These are phyloP conservation scores for Atlantisia rogersi DNA, from an alignment of 2,113 vertebrate genomes.

Conservation along the genomic window DNA sequence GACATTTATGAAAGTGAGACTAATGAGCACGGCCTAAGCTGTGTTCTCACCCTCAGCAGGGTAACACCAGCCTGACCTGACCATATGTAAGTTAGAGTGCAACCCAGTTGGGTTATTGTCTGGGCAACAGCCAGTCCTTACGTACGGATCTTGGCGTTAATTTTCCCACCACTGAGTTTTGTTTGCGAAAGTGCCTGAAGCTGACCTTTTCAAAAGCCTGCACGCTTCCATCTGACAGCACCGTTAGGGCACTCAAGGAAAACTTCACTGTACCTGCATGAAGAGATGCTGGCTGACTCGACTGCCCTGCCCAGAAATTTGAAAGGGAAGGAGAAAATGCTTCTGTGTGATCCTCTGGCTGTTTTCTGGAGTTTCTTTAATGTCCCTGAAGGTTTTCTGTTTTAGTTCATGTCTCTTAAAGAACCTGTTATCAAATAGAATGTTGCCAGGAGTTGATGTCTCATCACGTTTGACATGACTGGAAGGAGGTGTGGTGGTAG, in stretches of 20 bases:
- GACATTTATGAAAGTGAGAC: slow-evolving; percentile 1
- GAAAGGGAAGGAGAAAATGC: not conserved
- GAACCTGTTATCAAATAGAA: not conserved
- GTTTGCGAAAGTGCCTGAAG: not conserved
- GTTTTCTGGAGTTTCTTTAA: not conserved
- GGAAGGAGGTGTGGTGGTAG: not conserved
- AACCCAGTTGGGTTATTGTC: not conserved
- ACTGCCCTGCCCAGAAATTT: not conserved
- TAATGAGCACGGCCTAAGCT: not conserved
- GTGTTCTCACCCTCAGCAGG: not conserved
- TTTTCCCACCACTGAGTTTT: not conserved
- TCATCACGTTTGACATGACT: not conserved
- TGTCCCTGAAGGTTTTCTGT: not conserved
- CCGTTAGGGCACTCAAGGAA: not conserved
- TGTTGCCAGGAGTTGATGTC: not conserved
- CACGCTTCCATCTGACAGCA: not conserved
- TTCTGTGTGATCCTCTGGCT: not conserved
- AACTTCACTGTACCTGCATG: not conserved
- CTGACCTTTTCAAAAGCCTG: not conserved
- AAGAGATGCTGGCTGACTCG: not conserved
- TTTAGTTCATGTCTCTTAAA: not conserved
- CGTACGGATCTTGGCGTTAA: not conserved
- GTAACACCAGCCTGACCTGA: not conserved
- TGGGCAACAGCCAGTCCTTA: not conserved
- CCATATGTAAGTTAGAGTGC: not conserved